These are phyloP conservation scores for Polypedilum pembai DNA, from an alignment of 1,140 invertebrate species.

Conservation along the genomic window DNA sequence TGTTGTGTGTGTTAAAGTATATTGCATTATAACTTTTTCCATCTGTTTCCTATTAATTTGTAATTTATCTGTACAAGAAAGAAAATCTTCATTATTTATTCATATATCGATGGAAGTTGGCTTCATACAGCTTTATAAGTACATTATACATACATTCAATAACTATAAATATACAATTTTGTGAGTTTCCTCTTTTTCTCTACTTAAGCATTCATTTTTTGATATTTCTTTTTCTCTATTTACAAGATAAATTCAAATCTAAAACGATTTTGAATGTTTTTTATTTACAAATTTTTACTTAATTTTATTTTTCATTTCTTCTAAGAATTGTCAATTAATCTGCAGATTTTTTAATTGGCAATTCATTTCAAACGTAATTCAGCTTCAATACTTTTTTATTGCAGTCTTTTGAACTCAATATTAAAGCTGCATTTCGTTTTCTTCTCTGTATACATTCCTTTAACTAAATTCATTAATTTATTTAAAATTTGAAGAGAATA, in stretches of 20 bases:
- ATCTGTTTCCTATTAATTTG: not conserved
- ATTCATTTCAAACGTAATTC: no score
- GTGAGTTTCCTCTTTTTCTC: not conserved
- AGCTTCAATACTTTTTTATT: no score
- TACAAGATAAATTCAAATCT: not conserved
- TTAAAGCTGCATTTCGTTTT: no score
- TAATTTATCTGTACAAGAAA: constrained; percentile 9
- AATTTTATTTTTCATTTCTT: no score
- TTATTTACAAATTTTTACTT: no score
- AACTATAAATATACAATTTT: constrained; percentile 1
- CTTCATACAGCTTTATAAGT: not conserved
- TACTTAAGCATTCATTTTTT: no score
- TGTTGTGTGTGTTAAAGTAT: not conserved
- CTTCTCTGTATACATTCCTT: no score
- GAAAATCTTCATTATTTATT: not conserved
- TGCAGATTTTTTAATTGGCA: no score
- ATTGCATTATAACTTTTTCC: not conserved
- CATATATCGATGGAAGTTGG: not conserved
- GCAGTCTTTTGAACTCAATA: no score
- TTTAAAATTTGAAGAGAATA: no score
- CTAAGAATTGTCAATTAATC: no score
- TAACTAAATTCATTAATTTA: not conserved
- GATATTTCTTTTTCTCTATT: not conserved
- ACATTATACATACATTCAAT: constrained; percentile 9
- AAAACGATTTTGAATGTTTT: not conserved